Percentiles rank a stretch among this genome's conserved stretches.
Conservation (phyloP, 2,888 invertebrate genomes). For the Lamellibrachia satsuma region DNA sequence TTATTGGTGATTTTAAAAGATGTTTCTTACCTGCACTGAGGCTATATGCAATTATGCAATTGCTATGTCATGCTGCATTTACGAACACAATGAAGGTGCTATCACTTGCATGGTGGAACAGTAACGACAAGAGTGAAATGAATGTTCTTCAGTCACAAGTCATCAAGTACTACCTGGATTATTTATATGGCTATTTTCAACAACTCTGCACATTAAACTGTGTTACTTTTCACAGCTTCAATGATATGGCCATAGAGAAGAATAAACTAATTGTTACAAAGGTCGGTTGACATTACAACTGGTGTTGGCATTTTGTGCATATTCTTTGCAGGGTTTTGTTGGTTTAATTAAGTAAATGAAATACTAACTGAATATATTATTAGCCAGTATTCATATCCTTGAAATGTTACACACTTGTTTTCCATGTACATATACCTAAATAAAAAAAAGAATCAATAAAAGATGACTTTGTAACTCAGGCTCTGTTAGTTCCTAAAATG, state of each 20-base stretch:
- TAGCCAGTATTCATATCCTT: not conserved
- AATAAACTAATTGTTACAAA: not conserved
- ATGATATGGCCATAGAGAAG: not conserved
- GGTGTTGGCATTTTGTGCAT: slow-evolving; percentile 1
- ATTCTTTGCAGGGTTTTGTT: not conserved
- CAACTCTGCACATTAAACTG: not conserved
- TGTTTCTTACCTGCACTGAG: not conserved
- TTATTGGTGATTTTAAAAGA: slow-evolving; percentile 13
- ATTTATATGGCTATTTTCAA: not conserved
- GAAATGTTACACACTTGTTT: not conserved
- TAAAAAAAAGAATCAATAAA: not conserved
- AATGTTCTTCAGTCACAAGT: not conserved
- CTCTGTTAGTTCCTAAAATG: not conserved
- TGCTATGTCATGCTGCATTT: not conserved
- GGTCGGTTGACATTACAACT: not conserved
- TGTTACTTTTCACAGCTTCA: not conserved
- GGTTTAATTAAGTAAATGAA: not conserved
- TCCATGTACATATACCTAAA: not conserved
- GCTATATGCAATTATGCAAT: not conserved
- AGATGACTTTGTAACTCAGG: not conserved
- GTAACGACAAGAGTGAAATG: not conserved
- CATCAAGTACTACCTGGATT: not conserved
- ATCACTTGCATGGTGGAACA: not conserved
- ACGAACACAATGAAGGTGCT: not conserved
- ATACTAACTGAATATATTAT: not conserved